These are phyloP conservation scores for Ormia ochracea DNA, from an alignment of 2,888 invertebrate genomes.

Conservation along the genomic window DNA sequence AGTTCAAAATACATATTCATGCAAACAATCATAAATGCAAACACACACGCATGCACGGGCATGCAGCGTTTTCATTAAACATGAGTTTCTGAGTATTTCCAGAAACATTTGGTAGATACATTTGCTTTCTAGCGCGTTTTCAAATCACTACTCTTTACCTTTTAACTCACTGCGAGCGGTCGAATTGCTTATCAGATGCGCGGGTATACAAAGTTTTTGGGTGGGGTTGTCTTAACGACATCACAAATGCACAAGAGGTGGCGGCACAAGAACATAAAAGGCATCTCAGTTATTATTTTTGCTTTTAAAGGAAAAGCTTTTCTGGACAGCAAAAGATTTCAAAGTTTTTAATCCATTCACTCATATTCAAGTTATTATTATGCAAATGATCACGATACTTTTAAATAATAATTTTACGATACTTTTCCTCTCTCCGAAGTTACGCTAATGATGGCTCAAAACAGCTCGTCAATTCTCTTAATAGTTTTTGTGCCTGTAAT, in stretches of 20 bases:
- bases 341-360: slow-evolving; percentile 28
- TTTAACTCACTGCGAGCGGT: too few species aligned
- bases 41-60: neutral
- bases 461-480: slow-evolving; percentile 22
- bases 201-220: neutral
- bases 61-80: neutral
- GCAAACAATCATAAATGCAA: neutral
- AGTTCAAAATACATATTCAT: neutral
- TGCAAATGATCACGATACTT: slow-evolving; percentile 56
- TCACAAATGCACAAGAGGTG: too few species aligned
- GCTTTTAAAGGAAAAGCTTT: slow-evolving; percentile 48
- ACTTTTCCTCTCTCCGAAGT: neutral
- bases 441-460: neutral
- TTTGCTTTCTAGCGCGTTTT: neutral
- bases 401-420: too few species aligned
- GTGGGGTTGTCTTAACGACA: too few species aligned
- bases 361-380: slow-evolving; percentile 21
- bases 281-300: slow-evolving; percentile 48
- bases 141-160: neutral
- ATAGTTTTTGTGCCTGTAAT: slow-evolving; percentile 37
- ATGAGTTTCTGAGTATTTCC: neutral
- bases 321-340: slow-evolving; percentile 21
- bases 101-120: neutral
- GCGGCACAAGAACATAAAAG: neutral
- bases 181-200: neutral